These are phyloP conservation scores for Ataeniobius toweri DNA, from an alignment of 2,797 vertebrate genomes.

Conservation along the genomic window DNA sequence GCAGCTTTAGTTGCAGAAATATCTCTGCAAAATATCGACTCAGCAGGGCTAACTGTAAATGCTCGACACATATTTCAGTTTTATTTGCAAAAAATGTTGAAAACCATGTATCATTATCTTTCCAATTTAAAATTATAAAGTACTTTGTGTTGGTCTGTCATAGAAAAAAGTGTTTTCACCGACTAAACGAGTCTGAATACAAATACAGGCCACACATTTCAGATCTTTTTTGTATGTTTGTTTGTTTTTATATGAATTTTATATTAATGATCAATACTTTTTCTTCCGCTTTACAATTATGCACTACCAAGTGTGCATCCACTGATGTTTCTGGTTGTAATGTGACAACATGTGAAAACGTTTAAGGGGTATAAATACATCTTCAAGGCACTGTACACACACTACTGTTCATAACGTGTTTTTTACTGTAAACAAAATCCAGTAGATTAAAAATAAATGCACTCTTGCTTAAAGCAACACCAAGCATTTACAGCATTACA, in stretches of 20 bases:
- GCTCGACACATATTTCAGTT: not conserved
- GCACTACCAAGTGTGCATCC: not conserved
- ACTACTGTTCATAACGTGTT: slow-evolving; percentile 10
- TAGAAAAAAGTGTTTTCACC: not conserved
- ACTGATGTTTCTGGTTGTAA: not conserved
- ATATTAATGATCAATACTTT: not conserved
- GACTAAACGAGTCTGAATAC: not conserved
- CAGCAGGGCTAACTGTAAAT: not conserved
- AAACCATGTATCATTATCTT: not conserved
- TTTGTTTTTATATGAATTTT: not conserved
- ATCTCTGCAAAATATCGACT: not conserved
- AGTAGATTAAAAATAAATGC: slow-evolving; percentile 26
- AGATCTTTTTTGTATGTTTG: not conserved
- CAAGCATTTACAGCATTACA: slow-evolving; percentile 41
- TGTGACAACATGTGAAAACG: not conserved
- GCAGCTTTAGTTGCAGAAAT: not conserved
- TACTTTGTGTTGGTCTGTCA: too few relatives aligned
- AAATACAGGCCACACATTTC: not conserved
- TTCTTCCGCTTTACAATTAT: not conserved
- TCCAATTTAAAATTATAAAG: not conserved
- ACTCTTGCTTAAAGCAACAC: slow-evolving; percentile 31
- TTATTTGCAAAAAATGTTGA: not conserved
- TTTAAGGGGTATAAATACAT: not conserved
- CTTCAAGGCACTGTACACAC: not conserved
- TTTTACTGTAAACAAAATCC: slow-evolving; percentile 41